A percentile compares a stretch with the other conserved stretches of the same genome.
These are phyloP conservation scores for Dendropsophus ebraccatus DNA, from an alignment of 2,113 vertebrate species.

Conservation along the genomic window DNA sequence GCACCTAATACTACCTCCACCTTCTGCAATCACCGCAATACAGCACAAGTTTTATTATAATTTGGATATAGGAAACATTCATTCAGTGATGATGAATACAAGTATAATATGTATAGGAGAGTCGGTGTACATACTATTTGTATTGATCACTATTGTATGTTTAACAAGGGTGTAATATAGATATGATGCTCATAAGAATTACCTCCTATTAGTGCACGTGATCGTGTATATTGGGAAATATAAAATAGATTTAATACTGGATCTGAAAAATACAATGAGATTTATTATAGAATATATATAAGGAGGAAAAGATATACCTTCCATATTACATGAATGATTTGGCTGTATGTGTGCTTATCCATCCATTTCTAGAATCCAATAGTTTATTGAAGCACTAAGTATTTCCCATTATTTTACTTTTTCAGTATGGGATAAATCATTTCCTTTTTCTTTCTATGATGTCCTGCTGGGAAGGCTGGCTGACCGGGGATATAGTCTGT, in stretches of 20 bases:
- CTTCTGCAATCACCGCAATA: neutral
- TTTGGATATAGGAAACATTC: neutral
- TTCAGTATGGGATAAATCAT: neutral
- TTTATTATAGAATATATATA: neutral
- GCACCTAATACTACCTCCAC: slow-evolving; percentile 7
- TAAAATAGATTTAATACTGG: neutral
- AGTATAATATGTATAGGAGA: neutral
- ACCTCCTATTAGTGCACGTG: neutral
- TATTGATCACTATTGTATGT: neutral
- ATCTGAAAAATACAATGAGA: neutral
- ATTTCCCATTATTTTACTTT: neutral
- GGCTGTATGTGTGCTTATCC: too few species aligned
- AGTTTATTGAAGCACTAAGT: neutral
- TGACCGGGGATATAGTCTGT: too few species aligned
- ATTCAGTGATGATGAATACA: neutral
- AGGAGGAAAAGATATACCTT: neutral
- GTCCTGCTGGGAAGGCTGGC: neutral
- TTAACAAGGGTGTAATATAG: neutral
- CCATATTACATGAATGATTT: neutral
- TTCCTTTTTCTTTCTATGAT: neutral
- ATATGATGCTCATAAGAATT: neutral
- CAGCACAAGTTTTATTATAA: neutral
- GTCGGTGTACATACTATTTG: neutral
- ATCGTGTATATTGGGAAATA: neutral
- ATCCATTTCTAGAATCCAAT: too few species aligned